Evolutionary conservation across 2,888 invertebrate genomes (phyloP).

Genomic region (Caenorhabditis afra): DNA sequence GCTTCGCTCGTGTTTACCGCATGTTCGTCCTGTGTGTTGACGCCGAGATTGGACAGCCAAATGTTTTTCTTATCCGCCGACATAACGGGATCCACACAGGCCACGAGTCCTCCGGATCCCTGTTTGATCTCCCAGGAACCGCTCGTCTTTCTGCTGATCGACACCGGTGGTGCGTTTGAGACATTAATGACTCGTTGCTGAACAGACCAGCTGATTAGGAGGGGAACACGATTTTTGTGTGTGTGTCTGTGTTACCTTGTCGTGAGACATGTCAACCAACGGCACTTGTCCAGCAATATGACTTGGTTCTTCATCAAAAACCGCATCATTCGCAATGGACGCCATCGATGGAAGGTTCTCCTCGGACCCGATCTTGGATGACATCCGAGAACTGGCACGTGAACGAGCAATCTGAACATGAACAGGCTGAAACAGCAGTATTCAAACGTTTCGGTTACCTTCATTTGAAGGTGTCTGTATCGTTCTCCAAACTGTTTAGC

Average conservation of each 20-base stretch:
- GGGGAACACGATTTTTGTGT: no score
- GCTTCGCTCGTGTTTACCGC: slow-evolving; percentile 17
- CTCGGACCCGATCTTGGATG: slow-evolving; percentile 67
- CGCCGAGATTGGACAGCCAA: slow-evolving; percentile 73
- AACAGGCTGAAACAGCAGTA: neutral
- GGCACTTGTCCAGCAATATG: slow-evolving; percentile 16
- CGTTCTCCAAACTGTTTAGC: slow-evolving; percentile 76
- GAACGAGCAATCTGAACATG: slow-evolving; percentile 65
- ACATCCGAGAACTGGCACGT: slow-evolving; percentile 70
- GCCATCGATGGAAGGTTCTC: slow-evolving; percentile 67
- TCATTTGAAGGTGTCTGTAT: slow-evolving; percentile 70
- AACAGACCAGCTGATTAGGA: slow-evolving; percentile 16
- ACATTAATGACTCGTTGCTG: slow-evolving; percentile 79
- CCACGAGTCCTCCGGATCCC: slow-evolving; percentile 76
- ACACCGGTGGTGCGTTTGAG: slow-evolving; percentile 78
- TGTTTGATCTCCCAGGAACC: slow-evolving; percentile 77
- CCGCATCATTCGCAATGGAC: slow-evolving; percentile 62
- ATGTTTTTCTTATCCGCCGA: slow-evolving; percentile 74
- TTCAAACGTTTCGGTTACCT: slow-evolving; percentile 5
- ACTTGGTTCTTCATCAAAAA: slow-evolving; percentile 54
- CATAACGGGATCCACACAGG: slow-evolving; percentile 78
- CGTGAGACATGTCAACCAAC: slow-evolving; percentile 50
- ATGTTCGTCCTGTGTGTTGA: slow-evolving; percentile 66
- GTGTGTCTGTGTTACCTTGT: slow-evolving; percentile 24
- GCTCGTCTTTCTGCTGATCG: slow-evolving; percentile 66